Base-by-base conservation (phyloP, 92 coral and sea anemone species). In the Actinernus sp. region DNA sequence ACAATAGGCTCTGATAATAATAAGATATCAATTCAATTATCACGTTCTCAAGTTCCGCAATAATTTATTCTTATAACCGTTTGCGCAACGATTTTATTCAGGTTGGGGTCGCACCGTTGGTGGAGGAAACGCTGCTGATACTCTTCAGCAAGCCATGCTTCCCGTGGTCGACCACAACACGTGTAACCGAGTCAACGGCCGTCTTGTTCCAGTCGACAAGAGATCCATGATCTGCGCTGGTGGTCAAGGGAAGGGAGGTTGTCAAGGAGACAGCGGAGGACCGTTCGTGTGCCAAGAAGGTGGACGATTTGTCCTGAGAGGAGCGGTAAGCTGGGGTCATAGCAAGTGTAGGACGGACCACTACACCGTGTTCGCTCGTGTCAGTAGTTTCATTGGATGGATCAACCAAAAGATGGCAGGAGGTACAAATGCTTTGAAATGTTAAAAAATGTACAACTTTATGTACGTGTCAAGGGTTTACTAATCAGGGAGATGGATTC, bases 211-310 rank as follows among this genome's bases (percentile, higher is more conserved):
- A 27, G 87, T 80, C 16, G 66, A 80, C 43, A 68, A 80, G 88
- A n/a, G n/a, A n/a, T n/a, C n/a, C n/a, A n/a, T n/a, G n/a, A n/a
- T n/a, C n/a, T n/a, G n/a, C n/a, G n/a, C 82, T 26, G 88, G 88
- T 3, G 77, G 83, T 1, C 56, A 58, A 59, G 77, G 64, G 22
- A 73, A 45, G 17, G 70, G 79, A 48, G 79, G 79, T 60, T 72
- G 79, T 31, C 79, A 72, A 68, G 91, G 91, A 44, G 91, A 85
- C 73, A 85, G 91, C 31, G 90, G 90, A 5, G 90, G 90, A 2
- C 84, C 90, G 20, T 84, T 77, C 18, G 90, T 84, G 61, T 84
- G 91, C 43, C 54, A 85, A 4, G 91, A 78, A 58, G 70, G 68
- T 12, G 85, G 90, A 3, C 56, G 33, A 47, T 83, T 53, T 55